Evolutionary conservation across 2,797 vertebrate species (phyloP).

Genomic region (Rachycentron canadum): DNA sequence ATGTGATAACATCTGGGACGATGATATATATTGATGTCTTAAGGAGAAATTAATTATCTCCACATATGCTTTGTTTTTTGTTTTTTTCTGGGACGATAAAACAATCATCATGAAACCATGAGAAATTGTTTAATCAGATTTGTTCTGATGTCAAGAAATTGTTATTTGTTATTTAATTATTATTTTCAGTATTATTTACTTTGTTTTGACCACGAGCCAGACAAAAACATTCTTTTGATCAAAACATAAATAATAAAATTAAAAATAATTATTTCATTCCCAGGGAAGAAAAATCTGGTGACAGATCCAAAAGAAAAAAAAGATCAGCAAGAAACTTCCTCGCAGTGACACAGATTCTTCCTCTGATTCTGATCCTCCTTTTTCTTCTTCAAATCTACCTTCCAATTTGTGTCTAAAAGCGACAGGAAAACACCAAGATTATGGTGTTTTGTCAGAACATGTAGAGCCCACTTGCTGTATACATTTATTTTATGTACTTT

Average conservation of each 20-base stretch:
- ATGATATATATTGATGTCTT: constrained; percentile 8
- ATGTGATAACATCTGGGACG: constrained; percentile 11
- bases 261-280: not conserved
- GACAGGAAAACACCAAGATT: not conserved
- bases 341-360: constrained; percentile 1
- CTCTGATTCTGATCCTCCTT: not conserved
- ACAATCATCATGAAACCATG: constrained; percentile 12
- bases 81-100: not conserved
- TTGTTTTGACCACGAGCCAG: not conserved
- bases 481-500: not conserved
- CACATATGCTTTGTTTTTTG: not conserved
- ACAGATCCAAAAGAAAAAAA: not conserved
- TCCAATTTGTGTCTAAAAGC: not conserved
- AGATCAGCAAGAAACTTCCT: not conserved
- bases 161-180: not conserved
- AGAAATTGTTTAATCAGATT: constrained; percentile 9
- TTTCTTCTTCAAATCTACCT: constrained; percentile 14
- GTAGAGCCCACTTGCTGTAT: not conserved
- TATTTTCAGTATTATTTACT: not conserved
- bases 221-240: not conserved
- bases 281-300: not conserved
- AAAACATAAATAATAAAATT: not conserved
- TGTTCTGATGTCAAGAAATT: constrained; percentile 9
- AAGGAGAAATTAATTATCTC: not conserved
- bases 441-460: not conserved